phyloP scores from a whole-genome alignment of 1,140 invertebrate genomes.

The Hyposmocoma kahamanoa region DNA sequence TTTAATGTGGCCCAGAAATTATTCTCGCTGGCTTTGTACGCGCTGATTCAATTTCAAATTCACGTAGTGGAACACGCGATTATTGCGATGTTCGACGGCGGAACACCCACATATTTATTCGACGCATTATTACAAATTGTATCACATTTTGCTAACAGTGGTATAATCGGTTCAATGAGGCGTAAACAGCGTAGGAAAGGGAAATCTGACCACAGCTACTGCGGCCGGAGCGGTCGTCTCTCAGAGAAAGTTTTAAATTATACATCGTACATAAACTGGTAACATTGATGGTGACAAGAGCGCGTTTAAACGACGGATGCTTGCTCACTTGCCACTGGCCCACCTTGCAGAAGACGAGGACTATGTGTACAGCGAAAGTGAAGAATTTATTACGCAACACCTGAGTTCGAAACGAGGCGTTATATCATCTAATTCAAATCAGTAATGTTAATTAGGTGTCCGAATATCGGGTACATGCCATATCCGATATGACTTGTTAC shows the following conservation, averaged over 20 bases:
- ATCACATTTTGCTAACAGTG: slow-evolving; percentile 13
- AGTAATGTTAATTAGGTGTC: neutral
- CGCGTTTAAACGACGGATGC: slow-evolving; percentile 3
- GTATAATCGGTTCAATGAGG: slow-evolving; percentile 31
- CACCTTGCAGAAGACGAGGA: too few relatives aligned
- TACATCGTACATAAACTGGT: slow-evolving; percentile 53
- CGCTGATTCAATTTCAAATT: too few relatives aligned
- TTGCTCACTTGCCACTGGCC: neutral
- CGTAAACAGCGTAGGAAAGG: slow-evolving; percentile 31
- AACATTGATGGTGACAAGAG: slow-evolving; percentile 29
- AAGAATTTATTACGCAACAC: neutral
- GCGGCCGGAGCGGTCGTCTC: slow-evolving; percentile 15
- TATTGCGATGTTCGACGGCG: too few relatives aligned
- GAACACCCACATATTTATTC: too few relatives aligned
- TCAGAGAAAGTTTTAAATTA: slow-evolving; percentile 68
- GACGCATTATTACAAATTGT: too few relatives aligned
- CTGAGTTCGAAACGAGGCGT: neutral
- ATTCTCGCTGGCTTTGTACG: too few relatives aligned
- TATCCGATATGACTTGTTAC: neutral
- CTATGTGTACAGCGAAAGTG: neutral
- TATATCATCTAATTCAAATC: neutral
- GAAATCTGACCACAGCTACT: slow-evolving; percentile 39
- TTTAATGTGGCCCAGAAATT: too few relatives aligned
- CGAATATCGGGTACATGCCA: neutral
- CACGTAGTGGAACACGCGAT: too few relatives aligned